Evolutionary conservation across 2,113 vertebrate species (phyloP).

Genomic region (Muscicapa adusta): DNA sequence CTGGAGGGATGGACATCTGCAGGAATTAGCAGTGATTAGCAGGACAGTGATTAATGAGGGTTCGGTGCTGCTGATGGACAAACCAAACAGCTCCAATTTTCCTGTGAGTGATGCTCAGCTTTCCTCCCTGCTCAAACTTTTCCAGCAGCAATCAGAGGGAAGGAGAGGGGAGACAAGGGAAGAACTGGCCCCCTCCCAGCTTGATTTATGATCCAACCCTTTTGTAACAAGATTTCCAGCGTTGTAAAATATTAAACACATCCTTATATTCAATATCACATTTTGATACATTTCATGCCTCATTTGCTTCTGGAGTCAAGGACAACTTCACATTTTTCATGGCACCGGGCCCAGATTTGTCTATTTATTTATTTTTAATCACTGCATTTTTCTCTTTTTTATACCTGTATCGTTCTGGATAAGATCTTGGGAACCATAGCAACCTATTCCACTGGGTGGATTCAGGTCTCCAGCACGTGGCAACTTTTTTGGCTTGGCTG

Average conservation of each 20-base stretch:
- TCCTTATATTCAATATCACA: conserved; percentile 73
- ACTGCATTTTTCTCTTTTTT: not conserved
- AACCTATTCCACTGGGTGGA: conserved; percentile 10
- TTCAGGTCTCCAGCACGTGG: not conserved
- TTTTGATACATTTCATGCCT: conserved; percentile 78
- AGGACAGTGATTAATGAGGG: not conserved
- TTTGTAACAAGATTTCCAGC: conserved; percentile 60
- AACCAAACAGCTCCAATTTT: not conserved
- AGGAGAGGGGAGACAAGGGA: not conserved
- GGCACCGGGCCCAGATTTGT: conserved; percentile 68
- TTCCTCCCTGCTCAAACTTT: not conserved
- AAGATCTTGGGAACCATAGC: conserved; percentile 51
- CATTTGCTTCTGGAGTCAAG: conserved; percentile 74
- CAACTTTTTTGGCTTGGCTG: not conserved
- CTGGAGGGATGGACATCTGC: not conserved
- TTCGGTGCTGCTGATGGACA: conserved; percentile 7
- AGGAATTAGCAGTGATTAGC: not conserved
- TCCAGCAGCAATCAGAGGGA: not conserved
- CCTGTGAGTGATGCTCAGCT: not conserved
- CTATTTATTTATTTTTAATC: conserved; percentile 58
- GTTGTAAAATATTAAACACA: conserved; percentile 75
- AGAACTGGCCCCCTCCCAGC: not conserved
- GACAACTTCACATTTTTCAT: conserved; percentile 74
- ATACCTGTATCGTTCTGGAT: conserved; percentile 28
- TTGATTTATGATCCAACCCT: conserved; percentile 70